A percentile compares a stretch with the other conserved stretches of the same genome.
Conservation (phyloP, 2,888 invertebrate genomes). For the Pachycephus smyrnensis region DNA sequence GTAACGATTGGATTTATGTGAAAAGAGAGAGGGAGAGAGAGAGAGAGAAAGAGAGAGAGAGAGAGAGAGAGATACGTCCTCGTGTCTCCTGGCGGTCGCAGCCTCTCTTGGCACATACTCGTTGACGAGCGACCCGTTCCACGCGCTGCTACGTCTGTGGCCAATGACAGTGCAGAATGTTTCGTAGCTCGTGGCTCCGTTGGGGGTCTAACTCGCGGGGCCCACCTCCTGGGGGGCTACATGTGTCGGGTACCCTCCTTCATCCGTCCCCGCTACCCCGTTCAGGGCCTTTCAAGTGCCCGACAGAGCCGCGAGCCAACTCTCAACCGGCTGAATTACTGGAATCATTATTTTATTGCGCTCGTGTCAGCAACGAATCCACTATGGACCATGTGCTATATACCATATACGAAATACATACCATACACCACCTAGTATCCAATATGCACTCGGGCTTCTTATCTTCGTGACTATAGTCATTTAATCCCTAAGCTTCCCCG, state of each 20-base stretch:
- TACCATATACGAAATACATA: background rate
- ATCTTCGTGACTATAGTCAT: background rate
- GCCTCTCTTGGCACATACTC: background rate
- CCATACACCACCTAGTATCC: background rate
- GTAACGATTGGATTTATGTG: background rate
- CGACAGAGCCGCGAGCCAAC: slow-evolving; percentile 40
- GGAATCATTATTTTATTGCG: slow-evolving; percentile 49
- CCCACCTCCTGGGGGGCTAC: slow-evolving; percentile 49
- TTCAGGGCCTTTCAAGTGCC: slow-evolving; percentile 55
- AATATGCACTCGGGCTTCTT: background rate
- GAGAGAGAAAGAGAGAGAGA: background rate
- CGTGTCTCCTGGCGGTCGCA: background rate
- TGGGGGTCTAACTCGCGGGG: slow-evolving; percentile 53
- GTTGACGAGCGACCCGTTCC: background rate
- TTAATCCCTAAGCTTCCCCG: background rate
- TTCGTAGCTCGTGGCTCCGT: slow-evolving; percentile 48
- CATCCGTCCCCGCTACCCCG: slow-evolving; percentile 34
- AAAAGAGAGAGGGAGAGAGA: background rate
- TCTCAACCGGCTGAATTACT: slow-evolving; percentile 40
- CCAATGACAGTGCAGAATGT: slow-evolving; percentile 62
- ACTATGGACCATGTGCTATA: background rate
- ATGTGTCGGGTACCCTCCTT: slow-evolving; percentile 55
- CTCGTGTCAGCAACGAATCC: background rate
- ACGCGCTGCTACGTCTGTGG: slow-evolving; percentile 44
- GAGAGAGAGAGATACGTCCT: background rate